Percentiles rank a stretch among this genome's conserved stretches.
These are phyloP conservation scores for Struthidea cinerea DNA, from an alignment of 2,113 vertebrate species.

Conservation along the genomic window DNA sequence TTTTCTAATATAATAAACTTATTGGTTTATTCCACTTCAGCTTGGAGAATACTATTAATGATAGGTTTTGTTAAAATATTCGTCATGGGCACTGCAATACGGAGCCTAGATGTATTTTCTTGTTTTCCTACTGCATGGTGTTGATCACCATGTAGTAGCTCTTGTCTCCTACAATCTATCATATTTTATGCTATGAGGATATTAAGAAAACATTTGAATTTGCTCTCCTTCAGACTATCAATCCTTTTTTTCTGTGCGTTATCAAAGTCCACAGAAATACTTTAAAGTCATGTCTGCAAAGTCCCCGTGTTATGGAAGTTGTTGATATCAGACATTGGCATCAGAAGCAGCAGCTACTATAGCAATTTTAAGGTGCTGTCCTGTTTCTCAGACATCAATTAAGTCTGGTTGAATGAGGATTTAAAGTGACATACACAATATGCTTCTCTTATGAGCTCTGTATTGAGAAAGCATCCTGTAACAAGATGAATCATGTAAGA, in stretches of 20 bases:
- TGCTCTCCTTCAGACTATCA: background rate
- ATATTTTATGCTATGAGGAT: background rate
- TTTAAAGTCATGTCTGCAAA: background rate
- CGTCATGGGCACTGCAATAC: rapidly evolving
- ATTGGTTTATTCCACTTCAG: background rate
- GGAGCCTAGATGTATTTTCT: rapidly evolving
- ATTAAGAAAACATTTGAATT: background rate
- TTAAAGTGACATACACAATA: background rate
- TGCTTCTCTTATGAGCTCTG: background rate
- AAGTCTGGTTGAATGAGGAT: background rate
- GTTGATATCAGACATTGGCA: background rate
- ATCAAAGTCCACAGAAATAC: background rate
- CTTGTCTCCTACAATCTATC: background rate
- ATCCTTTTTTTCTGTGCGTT: background rate
- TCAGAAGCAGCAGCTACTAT: background rate
- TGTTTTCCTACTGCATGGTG: background rate
- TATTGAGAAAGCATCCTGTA: background rate
- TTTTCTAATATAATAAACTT: background rate
- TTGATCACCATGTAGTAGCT: background rate
- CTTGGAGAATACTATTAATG: background rate
- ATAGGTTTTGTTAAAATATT: background rate
- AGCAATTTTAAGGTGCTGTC: background rate
- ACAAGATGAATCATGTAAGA: background rate
- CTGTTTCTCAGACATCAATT: background rate
- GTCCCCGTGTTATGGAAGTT: background rate